These are phyloP conservation scores for Anguilla rostrata DNA, from an alignment of 2,113 vertebrate species.

Conservation along the genomic window DNA sequence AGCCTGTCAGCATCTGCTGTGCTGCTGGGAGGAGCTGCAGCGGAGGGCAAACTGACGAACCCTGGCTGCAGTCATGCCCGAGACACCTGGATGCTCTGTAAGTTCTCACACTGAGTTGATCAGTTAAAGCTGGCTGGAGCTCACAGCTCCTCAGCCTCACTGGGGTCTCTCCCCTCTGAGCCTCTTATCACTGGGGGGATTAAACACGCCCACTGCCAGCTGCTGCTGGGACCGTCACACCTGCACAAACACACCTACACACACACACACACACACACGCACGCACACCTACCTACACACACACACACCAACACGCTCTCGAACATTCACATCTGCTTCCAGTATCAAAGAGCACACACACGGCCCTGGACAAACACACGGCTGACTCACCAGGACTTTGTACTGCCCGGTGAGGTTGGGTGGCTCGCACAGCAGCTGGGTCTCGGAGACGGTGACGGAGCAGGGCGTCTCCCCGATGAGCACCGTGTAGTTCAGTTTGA, in stretches of 20 bases:
- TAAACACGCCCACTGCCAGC: background rate
- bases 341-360: constrained; percentile 3
- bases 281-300: background rate
- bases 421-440: constrained; percentile 92
- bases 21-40: no score
- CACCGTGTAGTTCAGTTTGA: constrained; percentile 95
- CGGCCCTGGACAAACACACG: background rate
- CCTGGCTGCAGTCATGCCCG: no score
- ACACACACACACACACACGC: constrained; percentile 2
- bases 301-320: background rate
- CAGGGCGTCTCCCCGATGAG: constrained; percentile 92
- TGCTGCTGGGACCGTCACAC: background rate
- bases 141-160: constrained; percentile 24
- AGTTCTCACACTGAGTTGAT: constrained; percentile 12
- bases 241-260: background rate
- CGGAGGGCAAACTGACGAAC: no score
- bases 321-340: background rate
- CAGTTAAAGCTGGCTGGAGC: constrained; percentile 42
- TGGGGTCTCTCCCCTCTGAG: background rate
- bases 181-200: background rate
- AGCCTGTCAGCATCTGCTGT: no score
- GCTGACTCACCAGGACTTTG: constrained; percentile 86
- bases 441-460: constrained; percentile 91
- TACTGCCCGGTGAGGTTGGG: constrained; percentile 92
- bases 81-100: background rate